Evolutionary conservation across 2,797 vertebrate genomes (phyloP).

Genomic region (Myotis findleyi): DNA sequence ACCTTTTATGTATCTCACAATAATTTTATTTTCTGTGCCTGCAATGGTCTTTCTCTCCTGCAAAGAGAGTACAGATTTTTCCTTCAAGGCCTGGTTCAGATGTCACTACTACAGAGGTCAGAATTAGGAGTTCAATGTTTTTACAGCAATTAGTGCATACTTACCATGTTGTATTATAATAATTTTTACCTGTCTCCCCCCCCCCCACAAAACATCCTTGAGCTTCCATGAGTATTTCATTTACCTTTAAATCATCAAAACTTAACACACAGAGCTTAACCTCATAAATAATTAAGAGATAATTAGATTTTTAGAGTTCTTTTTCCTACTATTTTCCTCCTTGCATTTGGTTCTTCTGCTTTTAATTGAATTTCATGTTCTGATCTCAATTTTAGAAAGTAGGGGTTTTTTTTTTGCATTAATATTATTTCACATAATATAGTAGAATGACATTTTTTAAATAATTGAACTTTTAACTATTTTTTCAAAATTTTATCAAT

Average conservation of each 20-base stretch:
- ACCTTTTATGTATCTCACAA: not conserved
- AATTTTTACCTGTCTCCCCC: not conserved
- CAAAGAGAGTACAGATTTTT: constrained; percentile 34
- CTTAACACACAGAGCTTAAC: not conserved
- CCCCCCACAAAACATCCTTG: not conserved
- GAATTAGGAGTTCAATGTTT: constrained; percentile 45
- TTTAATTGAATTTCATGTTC: constrained; percentile 57
- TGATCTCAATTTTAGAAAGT: constrained; percentile 61
- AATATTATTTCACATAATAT: constrained; percentile 38
- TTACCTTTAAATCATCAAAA: constrained; percentile 14
- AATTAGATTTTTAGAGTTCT: constrained; percentile 43
- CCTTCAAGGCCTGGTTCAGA: not conserved
- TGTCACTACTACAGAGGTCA: not conserved
- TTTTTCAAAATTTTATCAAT: constrained; percentile 16
- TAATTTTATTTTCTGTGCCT: not conserved
- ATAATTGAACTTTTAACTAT: not conserved
- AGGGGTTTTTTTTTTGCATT: not conserved
- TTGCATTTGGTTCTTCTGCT: constrained; percentile 11
- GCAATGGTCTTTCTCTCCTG: not conserved
- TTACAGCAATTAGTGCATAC: not conserved
- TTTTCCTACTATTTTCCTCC: not conserved
- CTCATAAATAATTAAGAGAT: not conserved
- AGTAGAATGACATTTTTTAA: constrained; percentile 23
- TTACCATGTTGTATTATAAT: not conserved
- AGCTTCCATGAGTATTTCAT: constrained; percentile 21